Percentiles rank a stretch among this genome's conserved stretches.
Evolutionary conservation across 2,797 vertebrate genomes (phyloP).

Genomic region (Sciurus carolinensis): DNA sequence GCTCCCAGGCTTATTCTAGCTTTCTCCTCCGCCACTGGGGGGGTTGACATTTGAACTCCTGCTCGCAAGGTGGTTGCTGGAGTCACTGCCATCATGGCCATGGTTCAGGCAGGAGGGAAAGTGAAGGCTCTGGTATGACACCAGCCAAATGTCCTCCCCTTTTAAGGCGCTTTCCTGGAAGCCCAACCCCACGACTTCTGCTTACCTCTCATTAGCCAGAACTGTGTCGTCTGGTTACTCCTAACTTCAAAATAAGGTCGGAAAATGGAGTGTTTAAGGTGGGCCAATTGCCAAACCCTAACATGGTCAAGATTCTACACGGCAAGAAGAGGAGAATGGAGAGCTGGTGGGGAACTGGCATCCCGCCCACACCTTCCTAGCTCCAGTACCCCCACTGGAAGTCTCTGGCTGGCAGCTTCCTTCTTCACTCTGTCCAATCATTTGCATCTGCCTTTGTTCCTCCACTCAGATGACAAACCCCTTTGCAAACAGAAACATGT

Average conservation of each 20-base stretch:
- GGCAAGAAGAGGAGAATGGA: not conserved
- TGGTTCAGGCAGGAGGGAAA: not conserved
- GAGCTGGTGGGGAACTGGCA: not conserved
- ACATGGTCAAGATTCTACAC: not conserved
- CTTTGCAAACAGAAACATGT: not conserved
- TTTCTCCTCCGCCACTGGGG: not conserved
- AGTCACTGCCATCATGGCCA: not conserved
- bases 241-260: not conserved
- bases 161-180: not conserved
- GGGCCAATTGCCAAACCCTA: not conserved
- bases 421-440: not conserved
- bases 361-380: no score
- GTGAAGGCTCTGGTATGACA: not conserved
- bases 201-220: not conserved
- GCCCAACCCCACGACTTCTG: not conserved
- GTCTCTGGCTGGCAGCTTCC: not conserved
- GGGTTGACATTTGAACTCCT: not conserved
- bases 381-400: accelerated
- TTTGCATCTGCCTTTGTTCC: not conserved
- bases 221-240: not conserved
- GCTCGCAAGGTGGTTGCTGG: not conserved
- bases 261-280: not conserved
- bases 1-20: not conserved
- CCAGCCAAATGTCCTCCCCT: not conserved
- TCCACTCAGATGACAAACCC: not conserved